Evolutionary conservation across 2,888 invertebrate genomes (phyloP), one percentile per base, ranked within the genome.

Genomic region (Pachymerium ferrugineum): DNA sequence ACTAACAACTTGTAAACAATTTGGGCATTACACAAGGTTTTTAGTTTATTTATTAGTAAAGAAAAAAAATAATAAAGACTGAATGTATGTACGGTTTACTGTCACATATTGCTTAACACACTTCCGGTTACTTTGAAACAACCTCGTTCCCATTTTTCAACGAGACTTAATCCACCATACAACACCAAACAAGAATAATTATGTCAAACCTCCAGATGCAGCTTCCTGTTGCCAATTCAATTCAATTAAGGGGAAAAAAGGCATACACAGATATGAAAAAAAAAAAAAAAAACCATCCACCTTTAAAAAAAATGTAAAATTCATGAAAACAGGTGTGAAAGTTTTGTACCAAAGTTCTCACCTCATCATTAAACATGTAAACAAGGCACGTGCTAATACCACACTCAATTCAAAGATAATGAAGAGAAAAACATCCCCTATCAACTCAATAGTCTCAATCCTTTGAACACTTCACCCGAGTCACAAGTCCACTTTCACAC

Each of bases 191-290:
- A 47, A 47, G 47, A 47, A 47, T 47, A 47, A 47, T 47, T 47
- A 47, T 47, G 47, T 47, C 47, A 47, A 47, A 68, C 30, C 68
- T 68, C 30, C 68, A 68, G 68, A 30, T 29, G 30, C 68, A 68
- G 70, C 30, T 70, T 70, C 70, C 70, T 70, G 70, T 70, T 70
- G 30, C 35, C 5, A 70, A 70, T 35, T 30, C 70, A 33, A n/a
- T 5, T 10, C 3, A 70, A 70, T 16, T n/a, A 70, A n/a, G n/a
- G n/a, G n/a, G n/a, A n/a, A n/a, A n/a, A n/a, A n/a, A n/a, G n/a
- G n/a, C n/a, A n/a, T n/a, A n/a, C n/a, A n/a, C n/a, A n/a, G n/a
- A n/a, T n/a, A n/a, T n/a, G n/a, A 70, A 70, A 33, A 33, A 29
- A 68, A 29, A 68, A 8, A 54, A 54, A 54, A 54, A 54, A 54